Evolutionary conservation across 1,140 invertebrate genomes (phyloP), one percentile per base, ranked within the genome.

Genomic region (Octopus sinensis): DNA sequence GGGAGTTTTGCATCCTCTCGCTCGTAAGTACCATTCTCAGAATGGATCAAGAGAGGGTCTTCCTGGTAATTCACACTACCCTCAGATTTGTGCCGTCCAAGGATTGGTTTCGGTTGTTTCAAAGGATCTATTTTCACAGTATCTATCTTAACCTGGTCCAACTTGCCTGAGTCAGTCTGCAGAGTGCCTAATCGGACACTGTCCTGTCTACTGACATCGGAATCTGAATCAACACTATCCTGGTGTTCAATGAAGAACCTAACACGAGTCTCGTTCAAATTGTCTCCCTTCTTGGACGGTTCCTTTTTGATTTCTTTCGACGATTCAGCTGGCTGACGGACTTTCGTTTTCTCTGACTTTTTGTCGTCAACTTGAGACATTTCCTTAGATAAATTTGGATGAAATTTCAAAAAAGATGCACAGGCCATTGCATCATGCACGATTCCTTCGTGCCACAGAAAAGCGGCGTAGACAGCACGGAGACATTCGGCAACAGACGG

Each of bases 341-440:
- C 83, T 76, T 87, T 80, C 7, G 79, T 84, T 79, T 85, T 86
- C 77, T 82, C 83, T 76, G 83, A 78, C 54, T 82, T 82, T 79
- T 85, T 84, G 54, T 82, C 81, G 17, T 84, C 86, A 83, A 88
- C 86, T 56, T 88, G 86, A 4, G 86, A 87, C 88, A 90, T 88
- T 78, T 89, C 90, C 80, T 91, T 89, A 12, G 89, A 84, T 6
- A 97, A 90, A 30, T 94, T 93, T 6, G 96, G 96, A 90, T 98
- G 96, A 89, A 98, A 98, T 91, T 98, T 98, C 0, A 99, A 91
- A 88, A 97, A 99, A 5, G 97, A 96, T 0, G 97, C 96, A 88
- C 96, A 97, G 0, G 97, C 96, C 95, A 99, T 98, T 6, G 97
- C 97, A 90, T 99, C 97, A 89, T 98, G 96, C 0, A 98, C 96